Conservation (phyloP, 2,888 invertebrate species). For the Tolmerus cingulatus region DNA sequence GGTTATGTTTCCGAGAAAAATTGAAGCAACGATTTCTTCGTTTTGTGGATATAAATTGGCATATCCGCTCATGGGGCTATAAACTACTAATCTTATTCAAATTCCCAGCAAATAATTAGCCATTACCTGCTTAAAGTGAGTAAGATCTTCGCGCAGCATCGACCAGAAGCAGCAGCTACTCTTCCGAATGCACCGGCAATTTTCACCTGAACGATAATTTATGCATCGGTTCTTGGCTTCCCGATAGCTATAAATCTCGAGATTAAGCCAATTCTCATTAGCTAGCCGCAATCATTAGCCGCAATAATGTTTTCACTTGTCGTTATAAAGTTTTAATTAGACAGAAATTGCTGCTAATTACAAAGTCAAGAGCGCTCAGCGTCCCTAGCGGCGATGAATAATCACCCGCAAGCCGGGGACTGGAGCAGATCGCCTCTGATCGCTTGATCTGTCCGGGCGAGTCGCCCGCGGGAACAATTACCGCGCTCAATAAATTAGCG, state of each 20-base stretch:
- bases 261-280: not conserved
- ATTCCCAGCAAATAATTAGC: not conserved
- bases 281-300: not conserved
- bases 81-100: not conserved
- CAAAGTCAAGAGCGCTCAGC: not conserved
- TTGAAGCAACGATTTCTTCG: not conserved
- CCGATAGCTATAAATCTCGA: not conserved
- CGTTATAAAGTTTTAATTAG: constrained; percentile 20
- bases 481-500: not conserved
- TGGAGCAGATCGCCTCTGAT: not conserved
- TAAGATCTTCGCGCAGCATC: not conserved
- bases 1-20: not conserved
- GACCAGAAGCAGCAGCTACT: not conserved
- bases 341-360: constrained; percentile 11
- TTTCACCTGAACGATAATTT: not conserved
- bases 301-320: constrained; percentile 5
- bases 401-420: not conserved
- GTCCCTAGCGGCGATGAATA: not conserved
- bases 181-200: not conserved
- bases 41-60: not conserved
- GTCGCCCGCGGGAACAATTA: not conserved
- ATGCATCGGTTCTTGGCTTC: not conserved
- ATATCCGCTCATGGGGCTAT: not conserved
- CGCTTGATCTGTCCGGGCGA: not conserved
- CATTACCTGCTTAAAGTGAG: not conserved